These are phyloP conservation scores for Tineola bisselliella DNA, from an alignment of 2,888 invertebrate genomes.

Conservation along the genomic window DNA sequence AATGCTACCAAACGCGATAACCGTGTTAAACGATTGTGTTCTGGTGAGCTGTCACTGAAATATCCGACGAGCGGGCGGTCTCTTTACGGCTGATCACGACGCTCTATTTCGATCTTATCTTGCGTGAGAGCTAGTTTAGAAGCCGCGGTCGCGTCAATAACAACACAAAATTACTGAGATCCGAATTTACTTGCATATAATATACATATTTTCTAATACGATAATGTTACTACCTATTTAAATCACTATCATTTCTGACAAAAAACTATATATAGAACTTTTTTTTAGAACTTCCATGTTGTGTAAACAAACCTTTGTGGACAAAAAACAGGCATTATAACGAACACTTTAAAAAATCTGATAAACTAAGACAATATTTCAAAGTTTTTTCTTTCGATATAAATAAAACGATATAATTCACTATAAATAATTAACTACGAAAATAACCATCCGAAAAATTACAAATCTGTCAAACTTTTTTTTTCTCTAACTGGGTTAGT, in stretches of 20 bases:
- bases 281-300: too few species aligned
- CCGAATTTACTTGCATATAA: not conserved
- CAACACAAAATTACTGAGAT: not conserved
- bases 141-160: constrained; percentile 26
- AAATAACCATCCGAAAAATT: too few species aligned
- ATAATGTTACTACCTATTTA: not conserved
- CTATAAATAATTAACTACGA: too few species aligned
- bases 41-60: constrained; percentile 43
- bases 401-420: too few species aligned
- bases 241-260: not conserved
- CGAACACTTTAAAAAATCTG: too few species aligned
- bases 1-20: constrained; percentile 41
- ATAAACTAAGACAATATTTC: too few species aligned
- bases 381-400: too few species aligned
- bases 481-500: too few species aligned
- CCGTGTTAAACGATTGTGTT: constrained; percentile 64
- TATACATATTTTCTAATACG: not conserved
- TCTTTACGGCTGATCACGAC: constrained; percentile 34
- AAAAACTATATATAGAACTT: too few species aligned
- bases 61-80: constrained; percentile 34
- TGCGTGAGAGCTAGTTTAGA: constrained; percentile 32
- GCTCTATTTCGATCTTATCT: constrained; percentile 38
- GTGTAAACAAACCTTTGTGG: too few species aligned
- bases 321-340: too few species aligned
- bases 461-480: too few species aligned